Conservation (phyloP, 2,113 vertebrate genomes). For the Callocephalon fimbriatum region DNA sequence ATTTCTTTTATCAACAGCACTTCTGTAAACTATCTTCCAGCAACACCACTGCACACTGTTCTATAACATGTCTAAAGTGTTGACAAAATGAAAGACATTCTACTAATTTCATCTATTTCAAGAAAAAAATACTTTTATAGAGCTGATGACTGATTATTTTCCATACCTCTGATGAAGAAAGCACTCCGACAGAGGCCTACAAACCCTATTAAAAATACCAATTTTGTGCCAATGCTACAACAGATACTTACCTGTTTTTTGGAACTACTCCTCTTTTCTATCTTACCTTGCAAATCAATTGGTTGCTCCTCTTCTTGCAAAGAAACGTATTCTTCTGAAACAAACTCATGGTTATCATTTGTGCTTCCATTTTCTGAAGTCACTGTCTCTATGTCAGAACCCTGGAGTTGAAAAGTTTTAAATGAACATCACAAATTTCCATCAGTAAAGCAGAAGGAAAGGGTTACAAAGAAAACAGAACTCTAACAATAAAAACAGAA, state of each 20-base stretch:
- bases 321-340: constrained; percentile 52
- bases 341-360: constrained; percentile 52
- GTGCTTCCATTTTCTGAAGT: constrained; percentile 76
- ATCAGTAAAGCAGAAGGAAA: not conserved
- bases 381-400: constrained; percentile 90
- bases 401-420: constrained; percentile 74
- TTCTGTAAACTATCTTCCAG: not conserved
- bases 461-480: not conserved
- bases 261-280: not conserved
- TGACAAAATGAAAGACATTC: not conserved
- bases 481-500: not conserved
- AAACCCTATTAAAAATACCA: not conserved
- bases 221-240: not conserved
- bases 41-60: not conserved
- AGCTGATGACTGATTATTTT: not conserved
- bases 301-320: constrained; percentile 69
- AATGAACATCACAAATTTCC: not conserved
- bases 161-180: not conserved
- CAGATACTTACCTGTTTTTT: not conserved
- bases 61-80: not conserved
- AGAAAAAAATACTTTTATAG: not conserved
- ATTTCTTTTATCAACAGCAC: not conserved
- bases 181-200: not conserved
- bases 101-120: not conserved
- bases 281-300: constrained; percentile 67